Evolutionary conservation across 2,113 vertebrate species (phyloP).

Genomic region (Pomatorhinus ruficollis): DNA sequence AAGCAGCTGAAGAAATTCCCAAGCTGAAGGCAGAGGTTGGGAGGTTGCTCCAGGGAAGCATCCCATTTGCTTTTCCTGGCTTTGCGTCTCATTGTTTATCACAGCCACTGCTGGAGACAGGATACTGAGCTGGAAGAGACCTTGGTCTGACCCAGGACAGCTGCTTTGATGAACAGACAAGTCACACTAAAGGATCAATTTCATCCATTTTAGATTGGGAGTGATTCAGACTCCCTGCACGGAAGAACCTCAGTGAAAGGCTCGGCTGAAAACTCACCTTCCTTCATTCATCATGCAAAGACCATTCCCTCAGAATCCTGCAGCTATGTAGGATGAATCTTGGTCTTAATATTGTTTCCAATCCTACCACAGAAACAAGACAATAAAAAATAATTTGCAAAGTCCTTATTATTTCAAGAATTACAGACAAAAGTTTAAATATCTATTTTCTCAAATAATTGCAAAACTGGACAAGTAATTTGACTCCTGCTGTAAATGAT

Average conservation of each 20-base stretch:
- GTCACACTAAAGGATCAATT: not conserved
- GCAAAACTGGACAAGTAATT: not conserved
- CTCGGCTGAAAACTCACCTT: rapidly evolving
- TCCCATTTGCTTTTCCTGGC: slow-evolving; percentile 27
- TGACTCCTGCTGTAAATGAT: not conserved
- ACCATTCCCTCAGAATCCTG: not conserved
- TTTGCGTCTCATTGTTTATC: not conserved
- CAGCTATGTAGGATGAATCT: not conserved
- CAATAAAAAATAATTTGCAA: not conserved
- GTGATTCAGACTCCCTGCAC: not conserved
- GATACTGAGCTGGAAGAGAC: not conserved
- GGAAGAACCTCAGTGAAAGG: not conserved
- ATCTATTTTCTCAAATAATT: not conserved
- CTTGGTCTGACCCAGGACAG: not conserved
- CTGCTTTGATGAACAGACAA: not conserved
- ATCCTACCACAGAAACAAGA: not conserved
- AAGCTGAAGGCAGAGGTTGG: not conserved
- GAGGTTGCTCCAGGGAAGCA: not conserved
- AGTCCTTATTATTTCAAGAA: not conserved
- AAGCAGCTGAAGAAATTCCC: not conserved
- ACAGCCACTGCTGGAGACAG: slow-evolving; percentile 6
- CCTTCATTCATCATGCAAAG: not conserved
- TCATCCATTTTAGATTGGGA: not conserved
- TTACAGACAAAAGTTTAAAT: not conserved
- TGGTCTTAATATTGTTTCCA: not conserved